A percentile compares a stretch with the other conserved stretches of the same genome.
Conservation (phyloP, 2,888 invertebrate species). For the Ectemnius cavifrons region DNA sequence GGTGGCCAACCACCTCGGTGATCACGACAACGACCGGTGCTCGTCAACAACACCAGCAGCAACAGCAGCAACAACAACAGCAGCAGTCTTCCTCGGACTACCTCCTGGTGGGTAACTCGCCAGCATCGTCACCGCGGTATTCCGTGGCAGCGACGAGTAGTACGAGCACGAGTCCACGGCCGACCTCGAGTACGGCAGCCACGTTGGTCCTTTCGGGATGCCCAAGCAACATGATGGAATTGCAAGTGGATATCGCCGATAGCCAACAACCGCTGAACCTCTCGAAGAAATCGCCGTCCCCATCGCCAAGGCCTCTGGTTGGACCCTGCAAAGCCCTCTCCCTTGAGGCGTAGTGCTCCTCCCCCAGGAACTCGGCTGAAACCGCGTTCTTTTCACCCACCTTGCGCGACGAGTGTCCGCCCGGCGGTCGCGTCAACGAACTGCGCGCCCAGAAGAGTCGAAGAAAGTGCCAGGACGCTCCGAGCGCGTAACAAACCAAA, state of each 20-base stretch:
- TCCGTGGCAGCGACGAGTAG: slow-evolving; percentile 74
- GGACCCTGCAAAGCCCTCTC: slow-evolving; percentile 76
- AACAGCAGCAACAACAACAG: slow-evolving; percentile 59
- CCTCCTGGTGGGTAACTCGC: slow-evolving; percentile 75
- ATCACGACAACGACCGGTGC: slow-evolving; percentile 82
- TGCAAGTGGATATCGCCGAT: slow-evolving; percentile 91
- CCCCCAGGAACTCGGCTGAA: slow-evolving; percentile 20
- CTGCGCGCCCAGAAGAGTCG: slow-evolving; percentile 24
- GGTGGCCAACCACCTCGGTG: slow-evolving; percentile 80
- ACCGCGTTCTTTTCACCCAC: slow-evolving; percentile 31
- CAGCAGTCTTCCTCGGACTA: slow-evolving; percentile 76
- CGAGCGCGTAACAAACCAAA: slow-evolving; percentile 78
- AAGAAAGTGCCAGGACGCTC: slow-evolving; percentile 77
- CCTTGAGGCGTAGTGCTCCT: slow-evolving; percentile 77
- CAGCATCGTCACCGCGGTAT: slow-evolving; percentile 77
- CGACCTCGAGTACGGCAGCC: slow-evolving; percentile 73
- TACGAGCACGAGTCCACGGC: slow-evolving; percentile 72
- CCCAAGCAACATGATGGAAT: slow-evolving; percentile 83
- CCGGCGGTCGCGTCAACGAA: not conserved
- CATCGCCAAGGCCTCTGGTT: slow-evolving; percentile 84
- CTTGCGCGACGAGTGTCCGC: slow-evolving; percentile 31
- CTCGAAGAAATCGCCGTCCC: slow-evolving; percentile 90
- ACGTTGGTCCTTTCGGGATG: slow-evolving; percentile 75
- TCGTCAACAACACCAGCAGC: slow-evolving; percentile 73
- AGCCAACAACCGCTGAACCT: slow-evolving; percentile 92